A percentile compares a stretch with the other conserved stretches of the same genome.
Conservation (phyloP, 2,888 invertebrate species). For the Achlya flavicornis region DNA sequence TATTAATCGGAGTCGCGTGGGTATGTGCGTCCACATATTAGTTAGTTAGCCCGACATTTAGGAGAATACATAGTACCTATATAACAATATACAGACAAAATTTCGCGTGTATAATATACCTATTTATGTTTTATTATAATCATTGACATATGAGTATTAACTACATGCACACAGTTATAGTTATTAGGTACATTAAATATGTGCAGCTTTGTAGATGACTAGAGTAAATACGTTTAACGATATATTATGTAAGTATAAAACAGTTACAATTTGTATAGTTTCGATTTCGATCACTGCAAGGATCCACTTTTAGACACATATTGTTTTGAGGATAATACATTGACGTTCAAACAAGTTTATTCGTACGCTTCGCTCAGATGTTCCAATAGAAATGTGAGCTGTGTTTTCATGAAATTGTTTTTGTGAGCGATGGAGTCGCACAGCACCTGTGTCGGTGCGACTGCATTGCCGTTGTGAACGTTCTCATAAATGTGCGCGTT, state of each 20-base stretch:
- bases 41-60: conserved; percentile 51
- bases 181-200: conserved; percentile 67
- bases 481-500: conserved; percentile 67
- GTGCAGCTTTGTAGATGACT: conserved; percentile 83
- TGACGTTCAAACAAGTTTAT: conserved; percentile 73
- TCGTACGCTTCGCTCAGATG: conserved; percentile 87
- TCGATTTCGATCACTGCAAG: conserved; percentile 83
- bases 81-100: conserved; percentile 64
- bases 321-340: conserved; percentile 77
- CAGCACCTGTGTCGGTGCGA: conserved; percentile 74
- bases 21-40: conserved; percentile 32
- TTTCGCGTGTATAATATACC: conserved; percentile 62
- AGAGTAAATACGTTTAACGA: conserved; percentile 79
- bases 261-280: conserved; percentile 70
- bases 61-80: conserved; percentile 28
- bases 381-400: conserved; percentile 86
- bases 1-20: conserved; percentile 39
- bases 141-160: conserved; percentile 75
- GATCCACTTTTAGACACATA: conserved; percentile 79
- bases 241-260: conserved; percentile 69
- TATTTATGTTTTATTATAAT: conserved; percentile 60
- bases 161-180: conserved; percentile 73
- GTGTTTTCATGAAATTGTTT: conserved; percentile 76
- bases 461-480: conserved; percentile 78
- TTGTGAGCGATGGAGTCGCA: conserved; percentile 81